A percentile compares a stretch with the other conserved stretches of the same genome.
phyloP scores from a whole-genome alignment of 2,888 invertebrate species.

The Rotaria magnacalcarata region DNA sequence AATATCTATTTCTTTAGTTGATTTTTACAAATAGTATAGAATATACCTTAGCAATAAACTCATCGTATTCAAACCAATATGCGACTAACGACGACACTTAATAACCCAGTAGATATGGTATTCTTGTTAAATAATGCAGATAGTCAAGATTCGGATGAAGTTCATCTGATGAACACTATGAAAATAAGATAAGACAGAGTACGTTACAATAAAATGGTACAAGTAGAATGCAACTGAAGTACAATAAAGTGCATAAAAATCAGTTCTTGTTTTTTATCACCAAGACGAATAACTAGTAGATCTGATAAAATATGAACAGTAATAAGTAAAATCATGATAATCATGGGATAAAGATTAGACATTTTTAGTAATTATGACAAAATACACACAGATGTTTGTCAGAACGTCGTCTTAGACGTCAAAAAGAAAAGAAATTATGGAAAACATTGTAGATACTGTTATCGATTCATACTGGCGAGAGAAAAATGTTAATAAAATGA shows the following conservation, averaged over 20 bases:
- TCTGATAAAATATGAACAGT: not conserved
- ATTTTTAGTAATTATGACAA: not conserved
- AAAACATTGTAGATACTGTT: not conserved
- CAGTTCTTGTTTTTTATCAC: not conserved
- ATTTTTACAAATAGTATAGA: not conserved
- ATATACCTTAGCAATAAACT: not conserved
- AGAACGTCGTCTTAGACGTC: not conserved
- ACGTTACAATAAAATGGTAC: not conserved
- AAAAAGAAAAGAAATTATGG: not conserved
- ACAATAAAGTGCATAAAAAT: not conserved
- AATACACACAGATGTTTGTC: not conserved
- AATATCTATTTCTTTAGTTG: too few relatives aligned
- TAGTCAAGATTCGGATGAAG: not conserved
- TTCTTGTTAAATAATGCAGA: not conserved
- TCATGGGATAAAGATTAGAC: not conserved
- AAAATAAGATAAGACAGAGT: not conserved
- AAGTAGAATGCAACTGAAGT: not conserved
- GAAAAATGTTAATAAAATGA: not conserved
- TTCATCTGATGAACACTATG: not conserved
- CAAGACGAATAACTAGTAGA: not conserved
- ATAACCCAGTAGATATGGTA: not conserved
- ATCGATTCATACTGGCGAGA: not conserved
- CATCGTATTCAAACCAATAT: not conserved
- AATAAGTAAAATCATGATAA: not conserved
- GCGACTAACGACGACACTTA: not conserved